Evolutionary conservation across 1,140 invertebrate genomes (phyloP).

Genomic region (Cheumatopsyche charites): DNA sequence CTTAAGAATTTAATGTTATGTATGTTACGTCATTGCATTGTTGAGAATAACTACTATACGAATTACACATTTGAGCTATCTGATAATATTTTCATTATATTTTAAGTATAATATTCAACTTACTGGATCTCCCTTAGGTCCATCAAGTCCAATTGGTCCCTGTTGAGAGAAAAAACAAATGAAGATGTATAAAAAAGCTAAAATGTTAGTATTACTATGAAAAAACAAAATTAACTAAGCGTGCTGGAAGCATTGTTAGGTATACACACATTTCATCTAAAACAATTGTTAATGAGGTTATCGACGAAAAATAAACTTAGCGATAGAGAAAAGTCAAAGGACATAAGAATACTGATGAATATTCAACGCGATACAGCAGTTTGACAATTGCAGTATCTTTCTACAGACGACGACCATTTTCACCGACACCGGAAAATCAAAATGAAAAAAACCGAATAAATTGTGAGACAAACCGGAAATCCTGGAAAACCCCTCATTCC

Average conservation of each 20-base stretch:
- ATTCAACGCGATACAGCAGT: background rate
- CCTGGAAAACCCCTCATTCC: slow-evolving; percentile 62
- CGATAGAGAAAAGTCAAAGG: background rate
- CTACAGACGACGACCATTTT: slow-evolving; percentile 14
- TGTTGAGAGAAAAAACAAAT: slow-evolving; percentile 64
- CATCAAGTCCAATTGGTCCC: slow-evolving; percentile 92
- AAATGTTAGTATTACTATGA: background rate
- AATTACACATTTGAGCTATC: too few relatives aligned
- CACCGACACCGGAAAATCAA: slow-evolving; percentile 29
- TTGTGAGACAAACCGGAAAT: slow-evolving; percentile 61
- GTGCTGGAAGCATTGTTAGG: background rate
- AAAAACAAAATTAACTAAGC: background rate
- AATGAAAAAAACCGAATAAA: slow-evolving; percentile 20
- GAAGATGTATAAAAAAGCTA: background rate
- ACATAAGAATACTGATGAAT: background rate
- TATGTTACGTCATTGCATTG: background rate
- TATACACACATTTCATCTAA: background rate
- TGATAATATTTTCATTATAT: too few relatives aligned
- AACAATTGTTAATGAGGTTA: background rate
- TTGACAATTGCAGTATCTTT: background rate
- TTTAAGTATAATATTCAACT: slow-evolving; percentile 58
- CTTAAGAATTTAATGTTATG: slow-evolving; percentile 3
- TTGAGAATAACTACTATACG: too few relatives aligned
- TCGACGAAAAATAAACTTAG: background rate
- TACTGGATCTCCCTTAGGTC: slow-evolving; percentile 91